Evolutionary conservation across 1,140 invertebrate genomes (phyloP).

Genomic region (Eubasilissa regina): DNA sequence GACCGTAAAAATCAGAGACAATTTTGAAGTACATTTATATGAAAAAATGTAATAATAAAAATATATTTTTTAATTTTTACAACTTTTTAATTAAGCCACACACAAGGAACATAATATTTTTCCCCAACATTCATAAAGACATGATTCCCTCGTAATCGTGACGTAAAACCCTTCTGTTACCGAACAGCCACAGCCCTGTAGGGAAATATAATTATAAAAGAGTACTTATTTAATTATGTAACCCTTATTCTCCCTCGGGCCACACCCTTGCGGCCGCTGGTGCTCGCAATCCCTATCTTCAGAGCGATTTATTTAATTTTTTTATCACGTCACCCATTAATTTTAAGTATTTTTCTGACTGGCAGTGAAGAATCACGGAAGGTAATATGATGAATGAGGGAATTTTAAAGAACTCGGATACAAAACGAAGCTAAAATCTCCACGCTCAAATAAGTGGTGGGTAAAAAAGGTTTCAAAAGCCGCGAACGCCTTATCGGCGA

Average conservation of each 20-base stretch:
- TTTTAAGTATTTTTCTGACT: constrained; percentile 3
- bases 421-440: not conserved
- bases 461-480: constrained; percentile 14
- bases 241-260: not conserved
- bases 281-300: not conserved
- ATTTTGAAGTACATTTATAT: no score
- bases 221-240: constrained; percentile 7
- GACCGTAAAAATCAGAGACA: no score
- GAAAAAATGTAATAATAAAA: no score
- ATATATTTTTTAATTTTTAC: no score
- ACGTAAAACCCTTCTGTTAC: no score
- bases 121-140: no score
- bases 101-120: no score
- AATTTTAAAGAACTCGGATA: constrained; percentile 13
- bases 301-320: not conserved
- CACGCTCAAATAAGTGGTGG: not conserved
- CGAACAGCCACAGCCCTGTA: no score
- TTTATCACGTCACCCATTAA: not conserved
- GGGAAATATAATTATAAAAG: no score
- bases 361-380: constrained; percentile 14
- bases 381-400: not conserved
- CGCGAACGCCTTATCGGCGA: not conserved
- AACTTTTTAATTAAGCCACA: no score
- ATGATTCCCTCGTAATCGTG: no score
- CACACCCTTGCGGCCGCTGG: constrained; percentile 8